Percentiles rank a stretch among this genome's conserved stretches.
phyloP scores from a whole-genome alignment of 2,113 vertebrate species.

The Desmodus rotundus region DNA sequence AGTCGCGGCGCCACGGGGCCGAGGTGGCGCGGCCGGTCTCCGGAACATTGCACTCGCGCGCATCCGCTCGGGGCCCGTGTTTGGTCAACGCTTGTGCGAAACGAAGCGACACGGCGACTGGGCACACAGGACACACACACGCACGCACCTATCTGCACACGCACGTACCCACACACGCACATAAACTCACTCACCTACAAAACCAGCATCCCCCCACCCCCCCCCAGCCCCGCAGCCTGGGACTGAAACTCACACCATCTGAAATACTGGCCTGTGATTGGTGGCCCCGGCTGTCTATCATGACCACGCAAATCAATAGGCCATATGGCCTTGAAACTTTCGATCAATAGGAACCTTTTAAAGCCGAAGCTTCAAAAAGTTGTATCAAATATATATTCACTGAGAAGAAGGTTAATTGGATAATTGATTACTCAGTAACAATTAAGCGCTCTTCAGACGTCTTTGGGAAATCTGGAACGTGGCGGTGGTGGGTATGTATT shows the following conservation, averaged over 20 bases:
- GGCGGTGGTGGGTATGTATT: conserved; percentile 79
- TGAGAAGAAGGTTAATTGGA: conserved; percentile 84
- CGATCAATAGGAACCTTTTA: conserved; percentile 84
- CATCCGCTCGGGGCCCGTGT: not conserved
- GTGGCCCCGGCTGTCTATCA: conserved; percentile 73
- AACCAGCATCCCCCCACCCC: not conserved
- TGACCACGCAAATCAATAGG: conserved; percentile 77
- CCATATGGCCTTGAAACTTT: conserved; percentile 79
- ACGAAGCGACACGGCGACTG: not conserved
- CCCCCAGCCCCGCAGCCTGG: too few relatives aligned
- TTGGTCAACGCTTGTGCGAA: not conserved
- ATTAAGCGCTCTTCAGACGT: conserved; percentile 82
- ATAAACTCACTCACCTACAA: not conserved
- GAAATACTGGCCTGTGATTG: conserved; percentile 77
- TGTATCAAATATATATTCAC: conserved; percentile 83
- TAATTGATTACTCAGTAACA: conserved; percentile 83
- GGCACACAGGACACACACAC: not conserved
- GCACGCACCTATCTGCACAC: too few relatives aligned
- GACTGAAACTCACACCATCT: conserved; percentile 64
- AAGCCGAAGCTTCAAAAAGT: conserved; percentile 80
- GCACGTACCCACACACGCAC: fast-evolving
- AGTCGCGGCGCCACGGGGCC: conserved; percentile 1
- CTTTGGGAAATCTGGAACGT: conserved; percentile 77
- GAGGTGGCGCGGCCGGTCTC: conserved; percentile 34
- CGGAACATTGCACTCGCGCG: conserved; percentile 34